Conservation (phyloP, 1,140 invertebrate genomes). For the Papilio helenus region DNA sequence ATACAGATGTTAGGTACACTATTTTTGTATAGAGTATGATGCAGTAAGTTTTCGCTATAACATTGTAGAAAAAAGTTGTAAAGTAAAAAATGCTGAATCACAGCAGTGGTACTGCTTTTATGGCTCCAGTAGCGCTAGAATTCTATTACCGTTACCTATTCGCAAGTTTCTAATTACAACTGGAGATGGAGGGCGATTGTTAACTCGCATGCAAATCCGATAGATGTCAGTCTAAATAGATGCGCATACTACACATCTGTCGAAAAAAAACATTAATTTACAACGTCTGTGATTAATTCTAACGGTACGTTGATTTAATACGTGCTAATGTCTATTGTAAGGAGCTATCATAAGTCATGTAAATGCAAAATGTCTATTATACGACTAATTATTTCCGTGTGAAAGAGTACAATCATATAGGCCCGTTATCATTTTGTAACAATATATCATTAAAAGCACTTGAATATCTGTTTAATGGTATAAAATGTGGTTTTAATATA, state of each 20-base stretch:
- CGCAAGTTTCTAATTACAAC: conserved; percentile 75
- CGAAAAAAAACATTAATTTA: conserved; percentile 6
- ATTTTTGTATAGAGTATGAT: neutral
- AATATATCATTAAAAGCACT: conserved; percentile 39
- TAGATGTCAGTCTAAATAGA: conserved; percentile 62
- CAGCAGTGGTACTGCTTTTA: conserved; percentile 48
- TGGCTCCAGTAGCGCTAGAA: conserved; percentile 54
- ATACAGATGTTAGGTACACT: neutral
- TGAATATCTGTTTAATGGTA: conserved; percentile 40
- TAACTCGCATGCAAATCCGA: conserved; percentile 71
- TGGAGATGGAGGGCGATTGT: conserved; percentile 71
- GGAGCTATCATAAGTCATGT: conserved; percentile 31
- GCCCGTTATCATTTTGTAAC: conserved; percentile 41
- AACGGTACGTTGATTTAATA: conserved; percentile 30
- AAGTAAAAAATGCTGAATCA: conserved; percentile 28
- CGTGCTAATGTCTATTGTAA: conserved; percentile 34
- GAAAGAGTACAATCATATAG: conserved; percentile 43
- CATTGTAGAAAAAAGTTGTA: neutral
- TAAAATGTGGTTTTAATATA: conserved; percentile 38
- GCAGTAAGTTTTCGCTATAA: neutral
- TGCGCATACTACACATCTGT: conserved; percentile 43
- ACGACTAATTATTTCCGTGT: conserved; percentile 50
- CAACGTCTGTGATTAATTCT: conserved; percentile 3
- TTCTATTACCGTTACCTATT: conserved; percentile 68
- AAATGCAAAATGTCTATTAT: conserved; percentile 34